Conservation (phyloP, 2,888 invertebrate genomes). For the Alsophila aescularia region DNA sequence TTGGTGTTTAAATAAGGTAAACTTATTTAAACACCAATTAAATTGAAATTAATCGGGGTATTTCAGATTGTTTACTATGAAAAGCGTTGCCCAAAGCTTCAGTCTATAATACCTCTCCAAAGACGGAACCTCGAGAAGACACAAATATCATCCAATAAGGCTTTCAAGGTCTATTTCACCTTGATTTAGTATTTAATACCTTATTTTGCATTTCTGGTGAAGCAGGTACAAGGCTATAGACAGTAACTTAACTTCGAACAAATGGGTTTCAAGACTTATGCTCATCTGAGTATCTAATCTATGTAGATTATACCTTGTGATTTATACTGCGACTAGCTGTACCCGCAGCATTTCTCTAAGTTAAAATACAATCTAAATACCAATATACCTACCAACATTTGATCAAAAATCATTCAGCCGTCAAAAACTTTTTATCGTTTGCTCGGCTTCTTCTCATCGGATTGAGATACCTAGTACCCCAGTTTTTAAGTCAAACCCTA, state of each 20-base stretch:
- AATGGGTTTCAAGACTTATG: not conserved
- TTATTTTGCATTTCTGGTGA: slow-evolving; percentile 32
- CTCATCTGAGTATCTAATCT: too few relatives aligned
- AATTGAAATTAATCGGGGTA: not conserved
- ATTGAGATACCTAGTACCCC: too few relatives aligned
- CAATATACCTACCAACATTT: too few relatives aligned
- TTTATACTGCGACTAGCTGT: too few relatives aligned
- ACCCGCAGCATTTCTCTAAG: too few relatives aligned
- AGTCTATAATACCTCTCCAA: not conserved
- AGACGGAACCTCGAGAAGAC: slow-evolving; percentile 12
- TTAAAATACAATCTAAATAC: too few relatives aligned
- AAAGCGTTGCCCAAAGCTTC: not conserved
- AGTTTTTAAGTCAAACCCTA: too few relatives aligned
- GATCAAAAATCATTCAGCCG: too few relatives aligned
- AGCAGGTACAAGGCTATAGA: not conserved
- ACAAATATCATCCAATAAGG: slow-evolving; percentile 25
- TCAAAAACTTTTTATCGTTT: too few relatives aligned
- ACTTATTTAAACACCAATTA: not conserved
- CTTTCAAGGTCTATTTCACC: slow-evolving; percentile 17
- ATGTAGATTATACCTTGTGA: too few relatives aligned
- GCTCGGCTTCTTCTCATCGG: too few relatives aligned
- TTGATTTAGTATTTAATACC: slow-evolving; percentile 29
- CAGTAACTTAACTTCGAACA: slow-evolving; percentile 5
- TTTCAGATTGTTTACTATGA: not conserved
- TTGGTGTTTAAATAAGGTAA: too few relatives aligned